Base-by-base conservation (phyloP, 1,140 invertebrate species). In the Trachelipus rathkii region DNA sequence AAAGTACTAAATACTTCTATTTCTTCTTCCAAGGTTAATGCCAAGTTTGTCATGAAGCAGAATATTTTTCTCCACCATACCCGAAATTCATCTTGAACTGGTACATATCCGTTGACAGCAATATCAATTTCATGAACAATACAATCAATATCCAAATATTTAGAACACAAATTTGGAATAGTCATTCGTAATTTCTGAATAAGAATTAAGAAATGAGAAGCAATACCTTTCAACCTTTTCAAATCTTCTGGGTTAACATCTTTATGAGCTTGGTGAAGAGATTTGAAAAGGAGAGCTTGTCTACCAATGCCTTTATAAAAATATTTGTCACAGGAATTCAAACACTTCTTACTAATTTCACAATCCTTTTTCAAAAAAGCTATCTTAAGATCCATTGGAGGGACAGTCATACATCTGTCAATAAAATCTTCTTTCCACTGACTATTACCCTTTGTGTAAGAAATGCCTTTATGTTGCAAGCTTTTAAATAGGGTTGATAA, bases 171-270 rank as follows among this genome's bases (percentile, higher is more conserved):
- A 15, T 60, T 19, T 15, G 50, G 50, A 15, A 60, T 19, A 60
- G 8, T 8, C 19, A 15, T 68, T 24, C 76, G 66, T 13, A 78
- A 77, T 13, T 81, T 60, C 33, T 53, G 43, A 13, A 75, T 60
- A 10, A 81, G 33, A 8, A 78, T 86, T 81, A 91, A 86, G 11
- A 93, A 82, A 79, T 93, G 89, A 72, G 88, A 86, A 0, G 90
- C 87, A 83, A 92, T 95, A 66, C 96, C 96, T 85, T 90, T 90
- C 79, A 93, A 92, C 73, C 94, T 88, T 75, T 96, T 92, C 70
- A 94, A 89, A 79, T 93, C 92, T 53, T 89, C 90, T 0, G 90
- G 84, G 10, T 92, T 92, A 44, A 98, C 84, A 82, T 97, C 94
- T 80, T 91, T 89, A 45, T 92, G 89, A 0, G 92, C 91, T 4